Conservation (phyloP, 2,113 vertebrate genomes). For the Malaclemys terrapin region DNA sequence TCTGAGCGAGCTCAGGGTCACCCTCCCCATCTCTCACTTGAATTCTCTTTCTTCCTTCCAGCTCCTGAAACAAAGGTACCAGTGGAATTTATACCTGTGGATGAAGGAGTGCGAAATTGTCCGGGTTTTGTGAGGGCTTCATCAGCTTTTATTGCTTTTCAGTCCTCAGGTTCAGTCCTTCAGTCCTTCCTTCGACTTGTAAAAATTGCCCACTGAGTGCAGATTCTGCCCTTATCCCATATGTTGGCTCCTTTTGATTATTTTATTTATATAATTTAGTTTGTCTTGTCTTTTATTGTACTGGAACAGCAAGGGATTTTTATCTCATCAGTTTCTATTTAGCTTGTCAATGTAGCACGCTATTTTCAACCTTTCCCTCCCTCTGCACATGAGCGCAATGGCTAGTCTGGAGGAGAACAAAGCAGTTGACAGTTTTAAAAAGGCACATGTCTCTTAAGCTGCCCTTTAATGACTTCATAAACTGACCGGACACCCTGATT, state of each 20-base stretch:
- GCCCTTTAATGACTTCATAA: slow-evolving; percentile 17
- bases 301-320: slow-evolving; percentile 82
- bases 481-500: slow-evolving; percentile 10
- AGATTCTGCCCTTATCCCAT: slow-evolving; percentile 71
- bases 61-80: slow-evolving; percentile 76
- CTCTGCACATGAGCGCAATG: slow-evolving; percentile 39
- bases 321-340: slow-evolving; percentile 80
- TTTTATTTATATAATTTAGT: slow-evolving; percentile 80
- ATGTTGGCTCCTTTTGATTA: slow-evolving; percentile 70
- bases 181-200: slow-evolving; percentile 78
- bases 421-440: slow-evolving; percentile 59
- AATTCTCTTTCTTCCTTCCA: slow-evolving; percentile 50
- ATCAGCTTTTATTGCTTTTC: slow-evolving; percentile 75
- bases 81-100: slow-evolving; percentile 77
- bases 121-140: slow-evolving; percentile 59
- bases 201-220: slow-evolving; percentile 74
- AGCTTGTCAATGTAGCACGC: slow-evolving; percentile 63
- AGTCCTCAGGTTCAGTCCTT: slow-evolving; percentile 76
- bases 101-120: slow-evolving; percentile 61
- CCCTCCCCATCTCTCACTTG: background rate
- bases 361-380: slow-evolving; percentile 64
- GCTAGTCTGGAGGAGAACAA: slow-evolving; percentile 69
- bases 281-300: slow-evolving; percentile 80
- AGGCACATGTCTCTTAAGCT: slow-evolving; percentile 46
- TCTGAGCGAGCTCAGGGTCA: slow-evolving; percentile 49